Evolutionary conservation across 2,797 vertebrate species (phyloP).

Genomic region (Prunella strophiata): DNA sequence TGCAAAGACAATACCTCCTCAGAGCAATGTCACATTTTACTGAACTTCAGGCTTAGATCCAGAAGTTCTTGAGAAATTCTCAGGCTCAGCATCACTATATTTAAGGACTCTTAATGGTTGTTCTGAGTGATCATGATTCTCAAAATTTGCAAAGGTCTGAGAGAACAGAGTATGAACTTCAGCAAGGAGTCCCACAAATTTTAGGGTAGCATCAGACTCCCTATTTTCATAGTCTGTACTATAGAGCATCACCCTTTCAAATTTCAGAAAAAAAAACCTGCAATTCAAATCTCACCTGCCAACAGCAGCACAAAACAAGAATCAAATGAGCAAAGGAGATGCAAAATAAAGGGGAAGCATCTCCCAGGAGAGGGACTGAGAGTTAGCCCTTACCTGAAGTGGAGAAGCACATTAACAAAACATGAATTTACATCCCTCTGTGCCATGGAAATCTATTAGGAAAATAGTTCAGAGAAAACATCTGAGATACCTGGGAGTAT

Average conservation of each 20-base stretch:
- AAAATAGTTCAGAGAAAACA: background rate
- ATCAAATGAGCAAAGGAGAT: background rate
- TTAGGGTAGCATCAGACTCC: background rate
- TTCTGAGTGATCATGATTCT: rapidly evolving
- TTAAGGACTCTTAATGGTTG: background rate
- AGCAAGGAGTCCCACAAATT: background rate
- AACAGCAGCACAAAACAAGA: background rate
- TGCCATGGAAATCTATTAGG: background rate
- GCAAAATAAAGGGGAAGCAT: background rate
- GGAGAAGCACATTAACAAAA: background rate
- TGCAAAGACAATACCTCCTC: background rate
- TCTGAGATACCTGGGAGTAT: background rate
- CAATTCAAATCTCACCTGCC: background rate
- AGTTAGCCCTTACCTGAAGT: background rate
- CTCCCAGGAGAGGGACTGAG: background rate
- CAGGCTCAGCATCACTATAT: background rate
- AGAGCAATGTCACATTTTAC: background rate
- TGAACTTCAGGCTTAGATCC: background rate
- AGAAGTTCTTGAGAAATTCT: background rate
- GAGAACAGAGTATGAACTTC: background rate
- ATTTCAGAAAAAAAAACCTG: background rate
- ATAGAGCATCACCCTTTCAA: background rate
- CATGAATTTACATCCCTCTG: background rate
- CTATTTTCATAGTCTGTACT: background rate
- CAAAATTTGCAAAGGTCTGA: background rate